Conservation (phyloP, 2,888 invertebrate genomes). For the Autographa pulchrina region DNA sequence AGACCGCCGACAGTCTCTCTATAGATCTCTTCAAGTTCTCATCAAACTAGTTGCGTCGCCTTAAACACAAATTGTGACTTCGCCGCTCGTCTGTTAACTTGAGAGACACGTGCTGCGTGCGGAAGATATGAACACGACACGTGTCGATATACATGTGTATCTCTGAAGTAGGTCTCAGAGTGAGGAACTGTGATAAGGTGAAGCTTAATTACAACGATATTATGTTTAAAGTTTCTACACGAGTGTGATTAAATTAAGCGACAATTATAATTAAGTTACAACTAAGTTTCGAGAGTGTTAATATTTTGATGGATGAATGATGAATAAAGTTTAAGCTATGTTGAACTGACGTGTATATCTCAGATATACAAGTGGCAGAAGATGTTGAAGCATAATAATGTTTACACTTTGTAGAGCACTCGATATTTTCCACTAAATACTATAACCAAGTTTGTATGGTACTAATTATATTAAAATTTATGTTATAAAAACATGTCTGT, state of each 20-base stretch:
- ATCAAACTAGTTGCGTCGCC: constrained; percentile 2
- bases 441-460: no score
- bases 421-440: no score
- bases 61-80: not conserved
- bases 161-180: not conserved
- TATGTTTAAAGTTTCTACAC: constrained; percentile 1
- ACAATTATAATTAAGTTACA: not conserved
- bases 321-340: not conserved
- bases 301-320: not conserved
- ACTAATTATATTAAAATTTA: no score
- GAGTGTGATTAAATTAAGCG: not conserved
- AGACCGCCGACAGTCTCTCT: no score
- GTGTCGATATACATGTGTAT: not conserved
- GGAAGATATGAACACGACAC: not conserved
- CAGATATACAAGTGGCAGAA: no score
- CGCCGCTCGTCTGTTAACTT: not conserved
- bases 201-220: not conserved
- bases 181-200: not conserved
- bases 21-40: not conserved
- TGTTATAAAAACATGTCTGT: no score
- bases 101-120: not conserved
- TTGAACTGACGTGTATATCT: not conserved
- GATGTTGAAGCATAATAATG: no score
- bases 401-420: no score
- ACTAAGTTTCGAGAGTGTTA: not conserved